Percentiles rank a stretch among this genome's conserved stretches.
phyloP scores from a whole-genome alignment of 1,140 invertebrate species.

The Neotoxoptera formosana region DNA sequence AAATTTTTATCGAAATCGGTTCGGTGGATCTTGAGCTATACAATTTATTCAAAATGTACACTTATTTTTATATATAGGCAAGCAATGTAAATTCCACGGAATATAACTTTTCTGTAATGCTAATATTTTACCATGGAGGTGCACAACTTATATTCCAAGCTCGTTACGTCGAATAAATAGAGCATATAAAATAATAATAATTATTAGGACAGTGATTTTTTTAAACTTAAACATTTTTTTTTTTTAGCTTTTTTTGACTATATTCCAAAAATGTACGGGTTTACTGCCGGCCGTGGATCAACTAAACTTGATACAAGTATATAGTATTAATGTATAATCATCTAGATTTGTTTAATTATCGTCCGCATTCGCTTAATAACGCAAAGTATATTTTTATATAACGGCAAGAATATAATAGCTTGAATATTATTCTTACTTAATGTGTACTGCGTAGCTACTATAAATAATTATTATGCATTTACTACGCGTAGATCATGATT shows the following conservation, averaged over 20 bases:
- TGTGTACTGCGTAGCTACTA: not conserved
- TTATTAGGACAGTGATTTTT: too few species aligned
- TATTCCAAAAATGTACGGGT: not conserved
- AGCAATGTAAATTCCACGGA: too few species aligned
- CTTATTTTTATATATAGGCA: too few species aligned
- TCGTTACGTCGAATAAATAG: too few species aligned
- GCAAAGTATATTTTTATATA: not conserved
- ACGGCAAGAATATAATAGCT: not conserved
- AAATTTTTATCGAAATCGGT: too few species aligned
- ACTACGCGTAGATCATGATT: not conserved
- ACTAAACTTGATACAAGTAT: not conserved
- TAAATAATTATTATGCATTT: not conserved
- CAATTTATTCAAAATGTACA: too few species aligned
- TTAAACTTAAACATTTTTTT: too few species aligned
- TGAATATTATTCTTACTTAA: slow-evolving; percentile 14
- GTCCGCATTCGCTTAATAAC: not conserved
- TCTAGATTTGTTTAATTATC: not conserved
- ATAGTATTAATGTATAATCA: not conserved
- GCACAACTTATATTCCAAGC: too few species aligned
- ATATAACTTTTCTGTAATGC: too few species aligned
- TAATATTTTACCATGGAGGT: too few species aligned
- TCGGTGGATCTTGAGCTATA: too few species aligned
- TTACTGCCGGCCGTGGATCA: not conserved
- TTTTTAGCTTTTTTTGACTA: not conserved
- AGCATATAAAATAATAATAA: too few species aligned